Evolutionary conservation across 2,113 vertebrate species (phyloP).

Genomic region (Ellobius talpinus): DNA sequence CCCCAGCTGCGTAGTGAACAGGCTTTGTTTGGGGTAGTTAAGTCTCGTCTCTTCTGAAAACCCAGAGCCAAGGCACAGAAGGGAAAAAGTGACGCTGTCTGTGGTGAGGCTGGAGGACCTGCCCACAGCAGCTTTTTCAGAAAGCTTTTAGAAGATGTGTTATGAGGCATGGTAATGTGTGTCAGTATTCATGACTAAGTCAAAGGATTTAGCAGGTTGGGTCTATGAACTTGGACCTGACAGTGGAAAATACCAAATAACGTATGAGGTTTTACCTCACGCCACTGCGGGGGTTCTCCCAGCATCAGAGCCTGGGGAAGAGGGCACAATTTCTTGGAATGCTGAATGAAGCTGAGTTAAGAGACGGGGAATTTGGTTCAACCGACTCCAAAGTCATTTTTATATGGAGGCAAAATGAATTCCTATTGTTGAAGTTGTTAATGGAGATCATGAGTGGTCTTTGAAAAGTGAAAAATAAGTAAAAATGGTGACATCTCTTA

Average conservation of each 20-base stretch:
- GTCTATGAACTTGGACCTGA: conserved; percentile 62
- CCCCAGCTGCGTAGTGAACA: conserved; percentile 84
- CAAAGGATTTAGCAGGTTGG: conserved; percentile 82
- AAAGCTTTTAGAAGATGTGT: conserved; percentile 82
- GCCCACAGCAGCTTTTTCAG: conserved; percentile 73
- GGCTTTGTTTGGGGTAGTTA: conserved; percentile 82
- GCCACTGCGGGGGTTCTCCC: conserved; percentile 29
- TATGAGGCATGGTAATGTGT: conserved; percentile 78
- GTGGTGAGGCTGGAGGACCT: conserved; percentile 61
- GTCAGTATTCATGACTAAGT: conserved; percentile 80
- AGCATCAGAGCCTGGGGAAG: conserved; percentile 11
- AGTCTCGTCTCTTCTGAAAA: conserved; percentile 79
- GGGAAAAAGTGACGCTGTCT: conserved; percentile 83
- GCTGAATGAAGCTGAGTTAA: conserved; percentile 79
- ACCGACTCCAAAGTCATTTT: conserved; percentile 68
- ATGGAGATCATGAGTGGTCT: neutral
- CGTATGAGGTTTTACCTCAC: conserved; percentile 21
- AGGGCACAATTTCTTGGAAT: conserved; percentile 45
- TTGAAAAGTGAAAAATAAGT: conserved; percentile 30
- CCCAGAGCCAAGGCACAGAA: conserved; percentile 83
- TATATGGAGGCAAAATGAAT: conserved; percentile 15
- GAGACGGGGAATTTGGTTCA: conserved; percentile 81
- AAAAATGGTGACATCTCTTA: neutral
- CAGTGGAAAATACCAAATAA: conserved; percentile 78
- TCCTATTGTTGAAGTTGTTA: conserved; percentile 16